Percentiles rank a stretch among this genome's conserved stretches.
These are phyloP conservation scores for Laticauda laticaudata DNA, from an alignment of 2,113 vertebrate species.

Conservation along the genomic window DNA sequence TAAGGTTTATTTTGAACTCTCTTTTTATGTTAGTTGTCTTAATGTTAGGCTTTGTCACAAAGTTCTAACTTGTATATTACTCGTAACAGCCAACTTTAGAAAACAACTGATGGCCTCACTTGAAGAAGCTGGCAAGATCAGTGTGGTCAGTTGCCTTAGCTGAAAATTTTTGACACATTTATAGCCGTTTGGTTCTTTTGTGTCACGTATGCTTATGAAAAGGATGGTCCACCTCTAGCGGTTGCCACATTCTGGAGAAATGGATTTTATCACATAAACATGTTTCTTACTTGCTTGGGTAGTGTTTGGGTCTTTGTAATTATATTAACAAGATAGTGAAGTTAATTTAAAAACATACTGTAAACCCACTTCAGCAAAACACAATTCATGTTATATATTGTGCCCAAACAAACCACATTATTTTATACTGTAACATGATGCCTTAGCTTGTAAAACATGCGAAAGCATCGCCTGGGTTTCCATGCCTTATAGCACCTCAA, in stretches of 20 bases:
- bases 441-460: not conserved
- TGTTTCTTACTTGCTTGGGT: not conserved
- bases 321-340: not conserved
- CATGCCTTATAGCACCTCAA: not conserved
- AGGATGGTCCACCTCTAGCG: not conserved
- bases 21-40: not conserved
- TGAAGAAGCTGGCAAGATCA: not conserved
- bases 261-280: not conserved
- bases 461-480: not conserved
- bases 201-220: not conserved
- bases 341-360: not conserved
- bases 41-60: not conserved
- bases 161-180: not conserved
- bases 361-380: not conserved
- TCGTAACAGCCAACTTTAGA: not conserved
- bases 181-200: not conserved
- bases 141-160: not conserved
- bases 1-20: not conserved
- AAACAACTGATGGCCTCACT: not conserved
- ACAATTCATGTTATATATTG: not conserved
- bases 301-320: not conserved
- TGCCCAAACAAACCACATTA: not conserved
- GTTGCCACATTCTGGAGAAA: not conserved
- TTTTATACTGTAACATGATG: not conserved
- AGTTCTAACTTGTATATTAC: not conserved